Base-by-base conservation (phyloP, 1,140 invertebrate species). In the Drosophila auraria region DNA sequence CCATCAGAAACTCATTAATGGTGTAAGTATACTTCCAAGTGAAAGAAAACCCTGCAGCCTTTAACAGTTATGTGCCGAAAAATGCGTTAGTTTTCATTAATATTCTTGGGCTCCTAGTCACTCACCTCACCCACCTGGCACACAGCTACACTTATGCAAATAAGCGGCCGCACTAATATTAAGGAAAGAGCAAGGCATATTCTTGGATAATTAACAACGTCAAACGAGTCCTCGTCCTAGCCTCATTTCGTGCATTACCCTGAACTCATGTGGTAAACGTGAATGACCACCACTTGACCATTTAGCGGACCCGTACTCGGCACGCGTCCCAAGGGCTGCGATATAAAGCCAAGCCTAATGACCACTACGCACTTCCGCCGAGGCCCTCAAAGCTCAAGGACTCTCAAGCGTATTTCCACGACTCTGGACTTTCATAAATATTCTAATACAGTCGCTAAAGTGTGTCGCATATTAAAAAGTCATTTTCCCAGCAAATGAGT, bases 381-480 rank as follows among this genome's bases (percentile, higher is more conserved):
- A 15, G 17, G 20, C 20, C 82, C 45, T 42, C 5, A 14, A 23
- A 27, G 33, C 25, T 82, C 70, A 82, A 87, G 79, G 83, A 82
- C 79, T 76, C 75, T 75, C 58, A 75, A 82, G 78, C 65, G 65
- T 82, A 81, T 69, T 83, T 75, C 33, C 59, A 36, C 25, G 40
- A 45, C 25, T 42, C 30, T 33, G 51, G 23, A 15, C 51, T 64
- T 65, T 83, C 74, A 83, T 83, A 78, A 87, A 77, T 89, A 87
- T 87, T 87, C 83, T 80, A 87, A 87, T 83, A 23, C 54, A 36
- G 15, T 57, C 47, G 23, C 11, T 20, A 63, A 78, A 83, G 83
- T 82, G 74, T 91, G 87, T 79, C 71, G 83, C 80, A 82, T 91
- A 91, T 91, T 91, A 91, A 91, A 91, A 91, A 91, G 83, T 83